Base-by-base conservation (phyloP, 2,113 vertebrate species). In the Vidua chalybeata region DNA sequence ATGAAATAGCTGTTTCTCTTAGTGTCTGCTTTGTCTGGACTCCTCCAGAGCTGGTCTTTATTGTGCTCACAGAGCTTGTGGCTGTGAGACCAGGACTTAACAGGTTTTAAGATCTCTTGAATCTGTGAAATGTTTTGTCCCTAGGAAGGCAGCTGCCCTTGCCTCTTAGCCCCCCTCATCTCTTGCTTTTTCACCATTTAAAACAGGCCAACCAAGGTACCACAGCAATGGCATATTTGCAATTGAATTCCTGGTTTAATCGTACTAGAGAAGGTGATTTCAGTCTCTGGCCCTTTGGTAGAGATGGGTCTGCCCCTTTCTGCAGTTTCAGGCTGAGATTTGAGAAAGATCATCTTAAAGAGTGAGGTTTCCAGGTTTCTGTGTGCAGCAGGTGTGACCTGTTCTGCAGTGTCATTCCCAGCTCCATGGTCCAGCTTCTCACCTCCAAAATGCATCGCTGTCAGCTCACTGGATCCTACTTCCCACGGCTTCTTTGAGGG, bases 361-460 rank as follows among this genome's bases (percentile, higher is more conserved):
- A 80, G 4, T 11, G 39, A 51, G 13, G 14, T 62, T 74, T 75
- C 37, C 35, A 71, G 18, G 24, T 81, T 56, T 28, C 22, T 45
- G 0, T 19, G 20, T 64, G 35, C 48, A 61, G 66, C 52, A 35
- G 24, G 8, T 41, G 48, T 51, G n/a, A 55, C 27, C 7, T 55
- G 3, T 24, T 82, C n/a, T 3, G 4, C 33, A 17, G 2, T 11
- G 22, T 14, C 49, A 56, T 43, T 84, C 41, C n/a, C 82, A 74
- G 49, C n/a, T 56, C 41, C 49, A 8, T 0, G 0, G 15, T 20
- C 21, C n/a, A 55, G 27, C 33, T 71, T 33, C 3, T 8, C 8
- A 1, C 13, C 51, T 62, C 0, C 3, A 37, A 30, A 58, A 24
- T 6, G 14, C 6, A 11, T 37, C 18, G 19, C 2, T 15, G 12